Evolutionary conservation across 2,797 vertebrate species (phyloP), one percentile per base, ranked within the genome.

Genomic region (Triplophysa yarkandensis): DNA sequence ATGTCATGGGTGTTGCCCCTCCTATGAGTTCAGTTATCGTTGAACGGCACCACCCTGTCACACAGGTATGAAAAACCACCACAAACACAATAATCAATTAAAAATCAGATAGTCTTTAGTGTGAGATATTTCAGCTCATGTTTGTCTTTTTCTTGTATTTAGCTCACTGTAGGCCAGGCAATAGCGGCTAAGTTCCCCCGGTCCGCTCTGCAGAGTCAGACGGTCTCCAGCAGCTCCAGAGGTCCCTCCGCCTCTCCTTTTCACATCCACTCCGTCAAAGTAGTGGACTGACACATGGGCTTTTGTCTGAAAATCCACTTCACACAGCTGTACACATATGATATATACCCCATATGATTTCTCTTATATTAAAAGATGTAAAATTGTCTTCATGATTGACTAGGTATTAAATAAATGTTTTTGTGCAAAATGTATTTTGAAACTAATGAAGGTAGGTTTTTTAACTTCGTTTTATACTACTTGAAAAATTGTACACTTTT

Each of bases 41-140:
- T 57, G 96, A 99, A 87, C 95, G 95, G 67, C 96, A 99, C 83
- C 95, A 95, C 83, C 96, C 97, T 4, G 88, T 96, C 66, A 94
- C 93, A 79, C 93, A 97, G 93, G 97, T 98, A 88, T 66, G 1
- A 32, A 16, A 4, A 32, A 52, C 21, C 25, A 25, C 16, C 44
- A 13, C 27, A 55, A 16, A 41, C 41, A 3, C n/a, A n/a, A n/a
- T 73, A 25, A 1, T n/a, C 1, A 14, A 32, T 6, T 10, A 9
- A 13, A 39, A 39, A 39, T 39, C 3, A 2, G 11, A 11, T 13
- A 39, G 11, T 39, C 13, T 39, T n/a, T n/a, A n/a, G n/a, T n/a
- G n/a, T n/a, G n/a, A 64, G 41, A 4, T 21, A 14, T 28, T 14
- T 78, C 0, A 6, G 7, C 30, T 43, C 6, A 28, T 34, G 19